Evolutionary conservation across 2,113 vertebrate species (phyloP), one percentile per base, ranked within the genome.

Genomic region (Ailuropoda melanoleuca): DNA sequence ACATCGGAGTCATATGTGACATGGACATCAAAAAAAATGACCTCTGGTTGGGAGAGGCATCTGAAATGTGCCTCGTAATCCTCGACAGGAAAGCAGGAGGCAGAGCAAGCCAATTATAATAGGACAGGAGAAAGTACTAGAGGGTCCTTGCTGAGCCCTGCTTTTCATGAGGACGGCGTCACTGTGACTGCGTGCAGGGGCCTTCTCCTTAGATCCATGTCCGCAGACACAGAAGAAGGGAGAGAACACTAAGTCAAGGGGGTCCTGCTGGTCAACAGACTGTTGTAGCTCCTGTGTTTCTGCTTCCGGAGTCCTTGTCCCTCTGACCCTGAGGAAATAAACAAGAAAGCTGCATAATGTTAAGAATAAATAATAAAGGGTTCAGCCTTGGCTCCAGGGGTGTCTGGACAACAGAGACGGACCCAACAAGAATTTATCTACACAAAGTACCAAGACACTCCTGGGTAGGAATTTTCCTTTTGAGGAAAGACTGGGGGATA

Each of bases 331-430:
- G n/a, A 31, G 70, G 81, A 94, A 77, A 78, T 48, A 86, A 74
- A 34, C 74, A 88, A 24, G 12, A 60, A 94, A 56, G 50, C 4
- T 77, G 9, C 43, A 13, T 50, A 43, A 6, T 48, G 14, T 93
- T 66, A 84, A 37, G 60, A 88, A 82, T 96, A 86, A 75, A 66
- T 31, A 93, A 93, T 92, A 64, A 94, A 86, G 56, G 46, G 64
- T 21, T 82, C 72, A 10, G 24, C 43, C 70, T 81, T 7, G 11
- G 88, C 39, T 43, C 62, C 26, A 83, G 72, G 17, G 4, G 0
- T 55, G 14, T 89, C 50, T 89, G 78, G 37, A 78, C 34, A 64
- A 68, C 15, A 93, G 50, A 86, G 43, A 90, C 18, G 6, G 50
- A 21, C 43, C 39, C 29, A 58, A 68, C 3, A 62, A 46, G 53